Base-by-base conservation (phyloP, 2,888 invertebrate species). In the Epinotia demarniana region DNA sequence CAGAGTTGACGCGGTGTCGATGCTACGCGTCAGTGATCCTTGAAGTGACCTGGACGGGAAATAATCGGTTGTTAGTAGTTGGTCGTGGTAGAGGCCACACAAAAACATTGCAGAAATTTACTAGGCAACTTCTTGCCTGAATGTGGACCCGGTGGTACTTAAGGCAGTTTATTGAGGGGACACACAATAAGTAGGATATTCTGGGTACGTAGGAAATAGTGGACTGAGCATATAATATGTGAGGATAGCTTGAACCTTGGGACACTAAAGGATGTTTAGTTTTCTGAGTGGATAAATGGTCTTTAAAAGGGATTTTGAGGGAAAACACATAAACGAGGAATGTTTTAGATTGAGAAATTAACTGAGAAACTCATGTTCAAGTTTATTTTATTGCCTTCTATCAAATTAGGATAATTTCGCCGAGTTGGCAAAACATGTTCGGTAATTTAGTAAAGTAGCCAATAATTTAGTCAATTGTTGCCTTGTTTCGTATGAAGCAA, bases 21-120 rank as follows among this genome's bases (percentile, higher is more conserved):
- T 93, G 78, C 93, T 93, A 46, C 93, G 90, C 78, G 94, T 93
- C 82, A 94, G 78, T 80, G 93, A 93, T 67, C 93, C 93, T 89
- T 93, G 94, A 19, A 90, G 89, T 0, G 93, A 93, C 79, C 93
- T 93, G 83, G 33, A 27, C 53, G 13, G 53, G 64, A 62, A 53
- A 69, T n/a, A 16, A 13, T 62, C 61, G 46, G n/a, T 33, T 1
- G 75, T 33, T 62, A 67, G 9, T 6, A 33, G 33, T 33, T 33
- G 33, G 33, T 8, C 12, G 18, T 46, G 16, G 75, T 75, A 55
- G 43, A 46, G 13, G 71, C 16, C 13, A 55, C 53, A 61, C 67
- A 67, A 72, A 75, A 75, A 72, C 72, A 75, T 75, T 75, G 71
- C 71, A 75, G 75, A 75, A 72, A 75, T 75, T 75, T 75, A 75